Base-by-base conservation (phyloP, 2,797 vertebrate genomes). In the Gadopsis marmoratus region DNA sequence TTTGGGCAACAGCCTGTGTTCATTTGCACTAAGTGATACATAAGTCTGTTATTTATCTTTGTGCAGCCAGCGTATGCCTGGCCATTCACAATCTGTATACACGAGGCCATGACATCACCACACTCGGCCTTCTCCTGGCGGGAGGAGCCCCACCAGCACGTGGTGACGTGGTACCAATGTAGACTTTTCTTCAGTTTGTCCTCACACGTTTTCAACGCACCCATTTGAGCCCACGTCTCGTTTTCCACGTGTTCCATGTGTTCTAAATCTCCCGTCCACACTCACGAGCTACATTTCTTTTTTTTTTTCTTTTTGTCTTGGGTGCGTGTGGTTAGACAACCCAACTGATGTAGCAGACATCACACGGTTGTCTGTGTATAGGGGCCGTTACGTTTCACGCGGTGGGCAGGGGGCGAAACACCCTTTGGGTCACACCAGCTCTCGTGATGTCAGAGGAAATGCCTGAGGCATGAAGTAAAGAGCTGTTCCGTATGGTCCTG, bases 361-460 rank as follows among this genome's bases (percentile, higher is more conserved):
- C 65, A 33, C 43, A 39, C 35, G 71, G 59, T 59, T 48, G 74
- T 74, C 61, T 85, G 41, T 88, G 81, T 83, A 66, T 58, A 76
- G 64, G 67, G 65, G 63, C 81, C 76, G 66, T 79, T 69, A 55
- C 37, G 19, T 79, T 88, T 87, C 69, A 64, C 75, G 64, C 58
- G 70, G 60, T 51, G 54, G 13, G 51, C 63, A 41, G 26, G 53
- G 23, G 53, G 14, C 41, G 74, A 33, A 83, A 53, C 80, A 81
- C 79, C 54, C 70, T 74, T 58, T 70, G 69, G 87, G 90, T 91
- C 92, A 86, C 74, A 84, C 86, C 89, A 88, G 81, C 84, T 91
- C 68, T 51, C 76, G 63, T 92, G 86, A 92, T 91, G 87, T 92
- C 89, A 92, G 83, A 93, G 92, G 93, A 95, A 94, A 95, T 94